Percentiles rank a stretch among this genome's conserved stretches.
Evolutionary conservation across 64 coral and sea anemone genomes (phyloP).

Genomic region (Hydrozoanthus tunicans): DNA sequence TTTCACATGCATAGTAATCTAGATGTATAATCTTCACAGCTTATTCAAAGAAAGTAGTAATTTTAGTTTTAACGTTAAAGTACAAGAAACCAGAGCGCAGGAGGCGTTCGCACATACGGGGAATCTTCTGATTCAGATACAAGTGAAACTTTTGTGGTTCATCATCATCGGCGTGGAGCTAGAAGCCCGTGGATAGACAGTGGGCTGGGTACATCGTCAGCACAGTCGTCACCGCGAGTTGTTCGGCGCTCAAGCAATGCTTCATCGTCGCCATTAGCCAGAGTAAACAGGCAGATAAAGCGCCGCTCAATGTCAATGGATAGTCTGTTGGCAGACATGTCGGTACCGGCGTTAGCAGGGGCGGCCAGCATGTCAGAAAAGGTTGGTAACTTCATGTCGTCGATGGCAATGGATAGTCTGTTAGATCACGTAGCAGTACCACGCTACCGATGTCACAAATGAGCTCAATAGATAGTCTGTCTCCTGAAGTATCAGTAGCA

Average conservation of each 20-base stretch:
- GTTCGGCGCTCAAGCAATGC: constrained; percentile 46
- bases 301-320: constrained; percentile 60
- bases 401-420: too few relatives aligned
- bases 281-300: constrained; percentile 15
- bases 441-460: neutral
- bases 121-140: constrained; percentile 42
- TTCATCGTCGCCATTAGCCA: constrained; percentile 26
- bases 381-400: neutral
- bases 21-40: too few relatives aligned
- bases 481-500: too few relatives aligned
- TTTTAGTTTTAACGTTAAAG: neutral
- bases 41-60: too few relatives aligned
- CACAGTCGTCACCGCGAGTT: constrained; percentile 40
- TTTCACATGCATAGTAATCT: too few relatives aligned
- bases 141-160: neutral
- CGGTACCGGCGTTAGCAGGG: constrained; percentile 28
- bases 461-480: too few relatives aligned
- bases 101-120: constrained; percentile 29
- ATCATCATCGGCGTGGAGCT: neutral
- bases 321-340: constrained; percentile 47
- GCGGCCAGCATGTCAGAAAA: constrained; percentile 54
- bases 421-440: too few relatives aligned
- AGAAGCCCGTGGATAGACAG: constrained; percentile 25
- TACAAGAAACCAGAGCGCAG: neutral
- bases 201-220: constrained; percentile 36